phyloP scores from a whole-genome alignment of 2,113 vertebrate species.

The Chionodraco myersi region DNA sequence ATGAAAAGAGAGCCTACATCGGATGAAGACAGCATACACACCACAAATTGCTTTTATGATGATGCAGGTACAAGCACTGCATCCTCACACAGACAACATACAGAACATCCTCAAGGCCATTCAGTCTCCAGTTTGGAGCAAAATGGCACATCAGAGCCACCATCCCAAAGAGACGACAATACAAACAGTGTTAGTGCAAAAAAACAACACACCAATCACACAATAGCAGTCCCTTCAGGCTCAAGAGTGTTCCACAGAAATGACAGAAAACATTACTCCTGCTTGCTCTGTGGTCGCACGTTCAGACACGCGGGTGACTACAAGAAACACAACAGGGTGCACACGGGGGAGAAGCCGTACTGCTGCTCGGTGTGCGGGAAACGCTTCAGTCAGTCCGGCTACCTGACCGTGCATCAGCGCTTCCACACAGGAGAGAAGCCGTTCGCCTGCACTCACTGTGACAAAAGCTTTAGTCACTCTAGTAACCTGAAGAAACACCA shows the following conservation, averaged over 20 bases:
- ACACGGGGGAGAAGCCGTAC: conserved; percentile 76
- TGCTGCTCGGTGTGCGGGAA: conserved; percentile 76
- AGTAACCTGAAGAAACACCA: conserved; percentile 79
- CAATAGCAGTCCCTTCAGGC: conserved; percentile 29
- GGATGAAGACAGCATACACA: background rate
- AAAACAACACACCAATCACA: conserved; percentile 2
- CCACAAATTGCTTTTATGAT: conserved; percentile 10
- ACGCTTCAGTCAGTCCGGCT: conserved; percentile 76
- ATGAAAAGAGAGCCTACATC: conserved; percentile 42
- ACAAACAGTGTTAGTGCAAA: background rate
- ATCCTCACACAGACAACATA: background rate
- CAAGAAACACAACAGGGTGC: conserved; percentile 76
- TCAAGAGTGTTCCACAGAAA: conserved; percentile 59
- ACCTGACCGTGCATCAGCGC: conserved; percentile 77
- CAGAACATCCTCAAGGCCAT: background rate
- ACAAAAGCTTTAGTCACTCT: conserved; percentile 78
- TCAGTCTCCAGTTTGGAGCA: conserved; percentile 6
- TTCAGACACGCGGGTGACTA: conserved; percentile 78
- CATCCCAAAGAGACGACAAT: background rate
- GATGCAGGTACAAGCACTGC: background rate
- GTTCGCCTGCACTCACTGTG: conserved; percentile 73
- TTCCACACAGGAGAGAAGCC: conserved; percentile 79
- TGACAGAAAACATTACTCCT: conserved; percentile 70
- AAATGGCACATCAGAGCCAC: background rate
- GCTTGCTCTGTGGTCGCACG: conserved; percentile 71